Conservation (phyloP, 2,888 invertebrate genomes). For the Acanthosoma haemorrhoidale region DNA sequence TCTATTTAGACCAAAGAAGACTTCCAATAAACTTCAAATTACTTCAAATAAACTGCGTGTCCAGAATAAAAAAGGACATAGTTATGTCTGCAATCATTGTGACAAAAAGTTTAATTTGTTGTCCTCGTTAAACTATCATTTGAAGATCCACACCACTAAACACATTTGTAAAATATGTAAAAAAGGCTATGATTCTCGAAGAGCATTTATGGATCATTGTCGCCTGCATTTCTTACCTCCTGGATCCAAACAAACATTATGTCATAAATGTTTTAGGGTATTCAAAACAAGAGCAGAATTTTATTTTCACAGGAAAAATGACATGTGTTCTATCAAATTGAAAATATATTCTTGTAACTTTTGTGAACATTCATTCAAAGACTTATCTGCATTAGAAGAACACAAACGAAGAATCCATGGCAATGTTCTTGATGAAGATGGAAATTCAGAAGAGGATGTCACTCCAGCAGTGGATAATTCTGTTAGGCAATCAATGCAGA, state of each 20-base stretch:
- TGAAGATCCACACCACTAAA: conserved; percentile 30
- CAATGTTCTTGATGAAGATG: neutral
- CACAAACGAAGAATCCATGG: conserved; percentile 31
- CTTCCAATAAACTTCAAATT: neutral
- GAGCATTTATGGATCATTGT: conserved; percentile 37
- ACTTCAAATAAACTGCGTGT: neutral
- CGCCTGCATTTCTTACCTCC: conserved; percentile 37
- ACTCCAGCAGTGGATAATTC: neutral
- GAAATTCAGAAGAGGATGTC: neutral
- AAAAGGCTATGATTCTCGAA: conserved; percentile 33
- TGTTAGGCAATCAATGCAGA: neutral
- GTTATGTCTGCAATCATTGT: conserved; percentile 34
- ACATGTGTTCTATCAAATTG: conserved; percentile 31
- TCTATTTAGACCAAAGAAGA: neutral
- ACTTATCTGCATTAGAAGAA: conserved; percentile 27
- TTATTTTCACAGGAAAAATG: conserved; percentile 28
- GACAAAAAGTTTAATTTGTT: conserved; percentile 35
- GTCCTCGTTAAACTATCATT: conserved; percentile 33
- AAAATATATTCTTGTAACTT: conserved; percentile 36
- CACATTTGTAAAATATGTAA: conserved; percentile 39
- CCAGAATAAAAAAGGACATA: neutral
- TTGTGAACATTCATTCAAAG: conserved; percentile 36
- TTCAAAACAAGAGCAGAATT: conserved; percentile 35
- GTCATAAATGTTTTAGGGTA: conserved; percentile 38
- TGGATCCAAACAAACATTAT: conserved; percentile 35